Evolutionary conservation across 1,140 invertebrate species (phyloP), one percentile per base, ranked within the genome.

Genomic region (Drosophila novamexicana): DNA sequence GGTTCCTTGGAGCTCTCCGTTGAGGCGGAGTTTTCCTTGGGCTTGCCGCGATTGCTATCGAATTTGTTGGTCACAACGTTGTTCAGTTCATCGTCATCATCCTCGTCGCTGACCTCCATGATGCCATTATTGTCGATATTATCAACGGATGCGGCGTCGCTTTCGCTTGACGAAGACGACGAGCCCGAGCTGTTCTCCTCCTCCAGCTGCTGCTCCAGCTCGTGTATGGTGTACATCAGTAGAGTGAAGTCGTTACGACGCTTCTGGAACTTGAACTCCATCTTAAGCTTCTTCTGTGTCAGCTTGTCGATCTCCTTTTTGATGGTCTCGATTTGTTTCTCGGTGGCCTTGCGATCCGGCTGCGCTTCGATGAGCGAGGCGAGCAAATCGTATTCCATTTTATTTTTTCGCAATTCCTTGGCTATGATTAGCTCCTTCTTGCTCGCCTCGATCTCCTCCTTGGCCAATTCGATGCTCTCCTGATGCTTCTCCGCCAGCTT

Each of bases 341-440:
- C 94, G 1, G 97, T 98, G 74, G 97, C 95, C 89, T 96, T 95
- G 86, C 98, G 94, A 90, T 98, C 97, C 0, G 98, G 98, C 85
- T 98, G 97, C 81, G 97, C 95, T 75, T 96, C 96, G 73, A 99
- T 98, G 3, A 98, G 95, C 93, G 97, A 97, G 0, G 98, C 97
- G 29, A 99, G 80, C 6, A 97, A 95, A 94, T 99, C 97, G 93
- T 98, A 99, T 86, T 98, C 97, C 93, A 97, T 96, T 79, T 97
- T 95, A 92, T 99, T 98, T 91, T 97, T 97, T 2, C 97, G 94
- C 14, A 97, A 95, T 80, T 95, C 95, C 91, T 97, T 97, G 1
- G 97, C 97, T 79, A 96, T 94, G 58, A 95, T 94, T 14, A 98
- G 93, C 69, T 97, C 95, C 6, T 93, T 84, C 93, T 97, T 97